A percentile compares a stretch with the other conserved stretches of the same genome.
Evolutionary conservation across 2,888 invertebrate genomes (phyloP).

Genomic region (Rosalia funebris): DNA sequence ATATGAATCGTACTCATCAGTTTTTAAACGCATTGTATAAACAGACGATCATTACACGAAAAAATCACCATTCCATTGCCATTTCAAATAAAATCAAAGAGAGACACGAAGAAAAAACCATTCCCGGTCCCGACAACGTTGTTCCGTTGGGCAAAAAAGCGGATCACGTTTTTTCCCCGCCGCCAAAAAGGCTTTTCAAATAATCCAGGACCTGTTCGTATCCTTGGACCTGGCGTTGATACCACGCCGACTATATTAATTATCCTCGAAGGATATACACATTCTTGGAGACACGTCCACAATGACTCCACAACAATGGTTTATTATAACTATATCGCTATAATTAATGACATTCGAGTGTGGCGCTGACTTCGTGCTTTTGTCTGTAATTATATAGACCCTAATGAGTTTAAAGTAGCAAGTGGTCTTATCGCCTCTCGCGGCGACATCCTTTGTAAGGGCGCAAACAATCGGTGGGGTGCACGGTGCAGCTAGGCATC

Average conservation of each 20-base stretch:
- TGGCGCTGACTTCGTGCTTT: slow-evolving; percentile 61
- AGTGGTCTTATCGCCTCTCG: slow-evolving; percentile 48
- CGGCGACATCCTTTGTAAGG: slow-evolving; percentile 36
- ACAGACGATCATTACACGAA: no score
- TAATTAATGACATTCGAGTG: slow-evolving; percentile 62
- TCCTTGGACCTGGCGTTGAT: slow-evolving; percentile 48
- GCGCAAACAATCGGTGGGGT: slow-evolving; percentile 19
- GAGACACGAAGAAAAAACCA: slow-evolving; percentile 15
- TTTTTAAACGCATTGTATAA: no score
- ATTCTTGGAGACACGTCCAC: slow-evolving; percentile 61
- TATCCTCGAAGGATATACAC: slow-evolving; percentile 59
- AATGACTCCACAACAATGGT: slow-evolving; percentile 61
- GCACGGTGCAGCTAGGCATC: slow-evolving; percentile 11
- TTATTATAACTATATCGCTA: slow-evolving; percentile 62
- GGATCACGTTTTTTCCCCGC: slow-evolving; percentile 5
- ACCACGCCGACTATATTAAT: slow-evolving; percentile 58
- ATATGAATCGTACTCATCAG: no score
- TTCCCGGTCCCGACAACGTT: slow-evolving; percentile 32
- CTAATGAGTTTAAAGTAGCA: slow-evolving; percentile 61
- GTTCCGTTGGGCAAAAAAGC: slow-evolving; percentile 22
- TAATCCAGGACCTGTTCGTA: slow-evolving; percentile 39
- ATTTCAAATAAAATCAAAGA: no score
- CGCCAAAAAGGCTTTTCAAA: slow-evolving; percentile 32
- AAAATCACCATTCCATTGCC: no score
- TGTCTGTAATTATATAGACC: slow-evolving; percentile 59